A percentile compares a stretch with the other conserved stretches of the same genome.
phyloP scores from a whole-genome alignment of 2,888 invertebrate genomes.

The Bombyx huttoni region DNA sequence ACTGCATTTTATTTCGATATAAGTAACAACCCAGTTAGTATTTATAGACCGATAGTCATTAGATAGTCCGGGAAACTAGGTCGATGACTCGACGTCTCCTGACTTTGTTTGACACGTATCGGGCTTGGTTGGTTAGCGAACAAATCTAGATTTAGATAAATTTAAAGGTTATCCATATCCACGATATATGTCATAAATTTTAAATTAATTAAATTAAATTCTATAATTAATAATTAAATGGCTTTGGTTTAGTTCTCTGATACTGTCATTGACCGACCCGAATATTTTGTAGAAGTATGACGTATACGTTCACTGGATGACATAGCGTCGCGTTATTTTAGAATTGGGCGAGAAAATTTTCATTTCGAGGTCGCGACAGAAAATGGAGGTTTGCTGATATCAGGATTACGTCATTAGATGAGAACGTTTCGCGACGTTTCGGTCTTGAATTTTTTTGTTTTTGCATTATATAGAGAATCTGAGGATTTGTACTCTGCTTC shows the following conservation, averaged over 20 bases:
- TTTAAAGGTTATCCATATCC: no score
- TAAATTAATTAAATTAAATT: background rate
- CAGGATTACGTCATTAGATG: conserved; percentile 35
- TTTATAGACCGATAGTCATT: conserved; percentile 52
- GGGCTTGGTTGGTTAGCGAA: no score
- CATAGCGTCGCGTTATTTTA: conserved; percentile 46
- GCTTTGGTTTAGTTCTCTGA: conserved; percentile 25
- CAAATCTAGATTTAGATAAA: no score
- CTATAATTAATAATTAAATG: background rate
- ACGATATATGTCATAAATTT: background rate
- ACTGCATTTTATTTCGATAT: conserved; percentile 52
- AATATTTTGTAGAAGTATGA: conserved; percentile 44
- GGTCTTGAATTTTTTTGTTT: background rate
- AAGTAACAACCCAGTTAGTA: conserved; percentile 28
- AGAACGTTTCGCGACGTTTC: conserved; percentile 11
- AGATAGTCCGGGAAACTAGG: conserved; percentile 49
- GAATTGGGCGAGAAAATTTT: conserved; percentile 36
- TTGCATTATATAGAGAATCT: background rate
- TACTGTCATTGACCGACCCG: conserved; percentile 60
- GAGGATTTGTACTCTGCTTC: background rate
- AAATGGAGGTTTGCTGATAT: conserved; percentile 28
- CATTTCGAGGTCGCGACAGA: conserved; percentile 46
- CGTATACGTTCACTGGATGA: conserved; percentile 38
- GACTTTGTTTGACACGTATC: conserved; percentile 10
- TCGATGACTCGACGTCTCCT: conserved; percentile 34